Evolutionary conservation across 2,888 invertebrate genomes (phyloP).

Genomic region (Lasioglossum lativentre): DNA sequence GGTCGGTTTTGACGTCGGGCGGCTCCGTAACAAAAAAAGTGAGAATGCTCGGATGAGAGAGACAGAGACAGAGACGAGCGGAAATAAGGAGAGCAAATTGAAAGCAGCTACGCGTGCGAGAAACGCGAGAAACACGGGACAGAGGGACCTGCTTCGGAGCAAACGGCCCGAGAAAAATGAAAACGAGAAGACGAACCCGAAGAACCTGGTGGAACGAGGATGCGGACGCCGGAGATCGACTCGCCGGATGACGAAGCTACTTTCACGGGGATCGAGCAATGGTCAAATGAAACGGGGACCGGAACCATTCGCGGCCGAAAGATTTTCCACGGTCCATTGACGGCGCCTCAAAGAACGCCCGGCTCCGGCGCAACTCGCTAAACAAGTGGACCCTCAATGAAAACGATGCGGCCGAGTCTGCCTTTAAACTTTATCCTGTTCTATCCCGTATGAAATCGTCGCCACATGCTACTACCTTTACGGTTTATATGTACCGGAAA

Average conservation of each 20-base stretch:
- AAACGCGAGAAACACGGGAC: background rate
- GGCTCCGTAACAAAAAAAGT: slow-evolving; percentile 16
- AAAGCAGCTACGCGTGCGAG: slow-evolving; percentile 7
- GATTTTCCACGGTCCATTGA: slow-evolving; percentile 34
- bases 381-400: slow-evolving; percentile 19
- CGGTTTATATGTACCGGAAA: background rate
- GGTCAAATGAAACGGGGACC: slow-evolving; percentile 45
- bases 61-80: background rate
- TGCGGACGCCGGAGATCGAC: slow-evolving; percentile 26
- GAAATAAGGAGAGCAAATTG: background rate
- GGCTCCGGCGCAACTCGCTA: background rate
- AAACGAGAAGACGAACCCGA: slow-evolving; percentile 32
- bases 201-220: background rate
- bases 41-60: slow-evolving; percentile 8
- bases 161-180: slow-evolving; percentile 17
- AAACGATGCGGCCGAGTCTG: background rate
- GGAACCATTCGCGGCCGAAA: slow-evolving; percentile 23
- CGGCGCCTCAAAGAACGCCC: slow-evolving; percentile 25
- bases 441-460: background rate
- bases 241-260: slow-evolving; percentile 53
- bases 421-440: slow-evolving; percentile 7
- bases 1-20: background rate
- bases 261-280: slow-evolving; percentile 49
- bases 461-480: background rate
- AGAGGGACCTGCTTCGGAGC: background rate